Evolutionary conservation across 1,140 invertebrate genomes (phyloP), one percentile per base, ranked within the genome.

Genomic region (Anthonomus grandis): DNA sequence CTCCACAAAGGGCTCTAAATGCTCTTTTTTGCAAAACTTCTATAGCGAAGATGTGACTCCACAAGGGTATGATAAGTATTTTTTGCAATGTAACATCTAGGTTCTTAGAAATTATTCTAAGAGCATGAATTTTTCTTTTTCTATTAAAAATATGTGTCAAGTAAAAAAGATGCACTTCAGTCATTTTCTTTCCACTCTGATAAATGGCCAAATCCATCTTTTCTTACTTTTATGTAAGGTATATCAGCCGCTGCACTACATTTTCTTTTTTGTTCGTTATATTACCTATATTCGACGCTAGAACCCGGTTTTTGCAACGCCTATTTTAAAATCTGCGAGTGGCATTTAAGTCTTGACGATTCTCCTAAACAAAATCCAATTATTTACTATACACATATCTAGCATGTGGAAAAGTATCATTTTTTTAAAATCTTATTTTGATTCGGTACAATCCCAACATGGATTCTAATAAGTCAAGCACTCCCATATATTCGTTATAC

Each of bases 371-470:
- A 31, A 31, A 6, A 31, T 6, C 27, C 27, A 31, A 31, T n/a
- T 31, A 31, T 31, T 31, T 31, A 31, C 27, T 8, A n/a, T n/a
- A 31, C 27, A 31, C 27, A 31, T 31, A 31, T 31, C 27, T 6
- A 31, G 27, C 27, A 31, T 31, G 27, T 31, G 27, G n/a, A 31
- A 31, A 31, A 31, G n/a, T 31, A 31, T 31, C 27, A 31, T 31
- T 31, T n/a, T n/a, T 31, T n/a, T 31, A 8, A 31, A n/a, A 31
- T 31, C 27, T 31, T 1, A 53, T 58, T 47, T 53, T 37, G 19
- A 64, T 64, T 18, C 51, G 12, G 21, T 62, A 49, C 9, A 41
- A 62, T 1, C 63, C 63, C 21, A 64, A 21, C 56, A 63, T 59
- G 3, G 49, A 41, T 48, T 59, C 60, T 24, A 63, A 22, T 6